Conservation (phyloP, 30 jellyfish, hydroid and myxozoan genomes). For the Hydra vulgaris region DNA sequence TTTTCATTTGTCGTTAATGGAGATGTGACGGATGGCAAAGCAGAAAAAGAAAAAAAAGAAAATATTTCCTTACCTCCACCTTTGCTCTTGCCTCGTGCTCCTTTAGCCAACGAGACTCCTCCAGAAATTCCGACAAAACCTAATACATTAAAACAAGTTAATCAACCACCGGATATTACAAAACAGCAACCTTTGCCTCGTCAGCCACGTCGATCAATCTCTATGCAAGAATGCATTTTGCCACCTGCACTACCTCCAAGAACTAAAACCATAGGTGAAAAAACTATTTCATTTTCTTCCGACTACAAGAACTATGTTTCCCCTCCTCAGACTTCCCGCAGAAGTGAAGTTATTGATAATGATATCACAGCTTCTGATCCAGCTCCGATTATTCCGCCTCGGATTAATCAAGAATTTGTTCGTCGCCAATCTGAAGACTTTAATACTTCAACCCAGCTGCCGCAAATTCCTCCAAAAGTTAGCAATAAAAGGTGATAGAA, state of each 20-base stretch:
- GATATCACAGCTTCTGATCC: background rate
- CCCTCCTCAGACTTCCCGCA: too few relatives aligned
- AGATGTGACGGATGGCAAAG: slow-evolving; percentile 16
- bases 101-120: slow-evolving; percentile 8
- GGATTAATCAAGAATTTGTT: background rate
- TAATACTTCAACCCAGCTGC: background rate
- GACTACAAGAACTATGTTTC: background rate
- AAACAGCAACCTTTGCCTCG: background rate
- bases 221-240: background rate
- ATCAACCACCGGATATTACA: slow-evolving; percentile 16
- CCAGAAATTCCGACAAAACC: slow-evolving; percentile 24
- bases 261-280: background rate
- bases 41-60: slow-evolving; percentile 6
- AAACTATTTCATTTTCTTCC: background rate
- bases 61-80: slow-evolving; percentile 21
- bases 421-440: background rate
- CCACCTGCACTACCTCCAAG: background rate
- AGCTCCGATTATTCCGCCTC: background rate
- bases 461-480: background rate
- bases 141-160: background rate
- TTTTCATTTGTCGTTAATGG: slow-evolving; percentile 8
- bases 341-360: too few relatives aligned
- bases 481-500: background rate
- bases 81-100: slow-evolving; percentile 16
- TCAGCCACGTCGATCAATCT: background rate